Evolutionary conservation across 2,113 vertebrate species (phyloP), one percentile per base, ranked within the genome.

Genomic region (Onychorhynchus coronatus): DNA sequence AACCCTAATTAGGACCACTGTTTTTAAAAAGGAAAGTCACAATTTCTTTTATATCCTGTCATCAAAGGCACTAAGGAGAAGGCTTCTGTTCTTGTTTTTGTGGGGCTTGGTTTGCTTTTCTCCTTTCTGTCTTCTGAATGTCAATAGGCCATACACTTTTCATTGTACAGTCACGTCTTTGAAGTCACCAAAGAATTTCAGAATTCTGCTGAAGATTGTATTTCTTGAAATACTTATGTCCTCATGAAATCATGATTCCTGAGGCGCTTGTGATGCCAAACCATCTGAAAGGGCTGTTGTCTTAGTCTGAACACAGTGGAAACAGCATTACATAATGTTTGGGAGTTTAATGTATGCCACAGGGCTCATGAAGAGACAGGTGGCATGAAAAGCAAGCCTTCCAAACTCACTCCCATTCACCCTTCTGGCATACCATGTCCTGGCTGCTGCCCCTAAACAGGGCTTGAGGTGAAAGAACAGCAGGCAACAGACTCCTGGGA

Each of bases 1-100:
- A 78, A 93, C 58, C 73, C 73, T 93, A 96, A 91, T 92, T 94
- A 92, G 56, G 58, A 86, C 79, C 62, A 66, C 41, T 73, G 91
- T 81, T 94, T 90, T 91, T 78, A 93, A 89, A 95, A 68, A 91
- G 46, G 47, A 73, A 85, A 18, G 25, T 91, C 50, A 33, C 22
- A 14, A 31, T 85, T 74, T 84, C 77, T 91, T 95, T 89, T 70
- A 67, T 88, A 76, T 89, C 42, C 22, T 87, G 18, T 67, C 72
- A 75, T 89, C 91, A 91, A 82, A 94, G 41, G 66, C 52, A 63
- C 15, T 67, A 58, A 77, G 68, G 27, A 80, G 68, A 78, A 91
- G 39, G n/a, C 23, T 61, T 92, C 90, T 19, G 0, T 37, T 96
- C 80, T 78, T 90, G 49, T 41, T 95, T 85, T 70, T 21, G 23